A percentile compares a stretch with the other conserved stretches of the same genome.
These are phyloP conservation scores for Falco biarmicus DNA, from an alignment of 2,797 vertebrate species.

Conservation along the genomic window DNA sequence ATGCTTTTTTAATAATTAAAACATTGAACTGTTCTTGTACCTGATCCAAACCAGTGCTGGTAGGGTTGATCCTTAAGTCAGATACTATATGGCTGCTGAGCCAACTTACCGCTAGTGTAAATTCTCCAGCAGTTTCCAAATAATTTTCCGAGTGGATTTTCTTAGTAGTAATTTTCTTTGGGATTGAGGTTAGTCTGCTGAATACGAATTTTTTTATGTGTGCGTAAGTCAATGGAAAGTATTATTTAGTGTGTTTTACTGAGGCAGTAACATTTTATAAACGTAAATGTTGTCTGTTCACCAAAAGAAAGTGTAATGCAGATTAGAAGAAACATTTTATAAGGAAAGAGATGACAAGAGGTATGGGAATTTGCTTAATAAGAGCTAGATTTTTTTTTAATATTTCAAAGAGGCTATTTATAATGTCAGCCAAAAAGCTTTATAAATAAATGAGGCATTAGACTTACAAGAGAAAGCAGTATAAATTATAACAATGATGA, in stretches of 20 bases:
- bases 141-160: not conserved
- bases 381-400: slow-evolving; percentile 7
- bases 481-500: slow-evolving; percentile 50
- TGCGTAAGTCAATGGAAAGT: not conserved
- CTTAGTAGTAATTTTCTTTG: not conserved
- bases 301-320: not conserved
- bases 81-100: not conserved
- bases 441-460: slow-evolving; percentile 57
- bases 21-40: not conserved
- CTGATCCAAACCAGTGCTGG: not conserved
- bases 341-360: not conserved
- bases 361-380: not conserved
- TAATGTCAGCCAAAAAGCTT: slow-evolving; percentile 50
- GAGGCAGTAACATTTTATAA: slow-evolving; percentile 9
- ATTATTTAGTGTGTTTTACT: not conserved
- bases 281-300: not conserved
- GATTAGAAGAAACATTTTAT: slow-evolving; percentile 4
- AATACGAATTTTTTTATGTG: not conserved
- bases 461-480: slow-evolving; percentile 16
- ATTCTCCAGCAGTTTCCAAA: not conserved
- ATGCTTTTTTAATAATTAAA: slow-evolving; percentile 69
- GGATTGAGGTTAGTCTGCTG: not conserved
- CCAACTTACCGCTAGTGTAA: not conserved
- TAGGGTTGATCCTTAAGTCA: not conserved
- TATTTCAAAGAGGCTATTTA: slow-evolving; percentile 47